phyloP scores from a whole-genome alignment of 2,797 vertebrate species.

The Periparus ater region DNA sequence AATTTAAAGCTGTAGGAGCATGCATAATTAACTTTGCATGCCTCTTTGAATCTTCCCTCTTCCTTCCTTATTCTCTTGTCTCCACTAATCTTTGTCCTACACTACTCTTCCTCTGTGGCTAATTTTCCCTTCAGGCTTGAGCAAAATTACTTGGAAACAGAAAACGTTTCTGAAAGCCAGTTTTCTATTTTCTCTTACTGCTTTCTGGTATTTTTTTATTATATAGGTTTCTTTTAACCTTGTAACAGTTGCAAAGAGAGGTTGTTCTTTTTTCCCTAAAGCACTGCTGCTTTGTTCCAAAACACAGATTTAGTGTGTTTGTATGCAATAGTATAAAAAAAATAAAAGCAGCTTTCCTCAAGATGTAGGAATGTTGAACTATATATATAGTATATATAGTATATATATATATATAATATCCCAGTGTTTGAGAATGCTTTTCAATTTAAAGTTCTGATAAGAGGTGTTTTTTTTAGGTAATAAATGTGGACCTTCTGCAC shows the following conservation, averaged over 20 bases:
- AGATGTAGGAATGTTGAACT: background rate
- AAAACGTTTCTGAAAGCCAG: background rate
- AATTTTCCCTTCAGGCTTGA: slow-evolving; percentile 19
- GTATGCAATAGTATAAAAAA: background rate
- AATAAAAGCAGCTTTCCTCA: background rate
- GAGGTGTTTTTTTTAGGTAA: slow-evolving; percentile 73
- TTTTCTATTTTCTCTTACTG: background rate
- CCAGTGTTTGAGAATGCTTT: background rate
- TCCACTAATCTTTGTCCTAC: slow-evolving; percentile 5
- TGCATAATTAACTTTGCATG: slow-evolving; percentile 12
- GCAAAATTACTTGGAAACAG: background rate
- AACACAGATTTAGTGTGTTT: background rate
- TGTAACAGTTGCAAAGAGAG: background rate
- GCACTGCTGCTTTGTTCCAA: background rate
- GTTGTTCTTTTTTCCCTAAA: background rate
- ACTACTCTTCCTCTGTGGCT: background rate
- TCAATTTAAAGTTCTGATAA: slow-evolving; percentile 13
- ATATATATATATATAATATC: too few species aligned
- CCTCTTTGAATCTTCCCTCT: background rate
- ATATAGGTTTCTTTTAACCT: background rate
- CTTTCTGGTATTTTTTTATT: background rate
- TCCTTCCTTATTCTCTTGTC: slow-evolving; percentile 11
- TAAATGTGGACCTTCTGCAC: slow-evolving; percentile 93
- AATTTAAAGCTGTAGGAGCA: background rate
- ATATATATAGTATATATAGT: too few species aligned